A percentile compares a stretch with the other conserved stretches of the same genome.
Conservation (phyloP, 2,797 vertebrate species). For the Acanthopagrus latus region DNA sequence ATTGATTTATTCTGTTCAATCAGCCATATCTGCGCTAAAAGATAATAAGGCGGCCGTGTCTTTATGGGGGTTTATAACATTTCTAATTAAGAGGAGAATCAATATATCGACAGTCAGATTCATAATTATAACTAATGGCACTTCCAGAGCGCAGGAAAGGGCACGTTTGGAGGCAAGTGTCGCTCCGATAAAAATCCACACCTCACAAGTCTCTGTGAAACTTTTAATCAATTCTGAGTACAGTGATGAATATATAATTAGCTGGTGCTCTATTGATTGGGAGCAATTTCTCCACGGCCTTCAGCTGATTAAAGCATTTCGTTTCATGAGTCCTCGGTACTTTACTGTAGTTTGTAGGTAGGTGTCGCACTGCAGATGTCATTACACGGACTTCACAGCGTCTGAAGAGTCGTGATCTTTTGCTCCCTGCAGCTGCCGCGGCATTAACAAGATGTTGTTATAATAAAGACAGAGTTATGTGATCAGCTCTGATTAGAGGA, state of each 20-base stretch:
- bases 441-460: slow-evolving; percentile 16
- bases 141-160: slow-evolving; percentile 46
- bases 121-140: slow-evolving; percentile 58
- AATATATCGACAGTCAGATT: slow-evolving; percentile 52
- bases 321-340: slow-evolving; percentile 35
- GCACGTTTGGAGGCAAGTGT: slow-evolving; percentile 13
- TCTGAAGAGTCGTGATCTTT: slow-evolving; percentile 4
- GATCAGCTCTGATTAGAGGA: too few species aligned
- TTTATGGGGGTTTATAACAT: slow-evolving; percentile 40
- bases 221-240: slow-evolving; percentile 64
- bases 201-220: slow-evolving; percentile 43
- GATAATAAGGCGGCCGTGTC: slow-evolving; percentile 27
- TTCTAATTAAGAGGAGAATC: slow-evolving; percentile 67
- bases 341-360: slow-evolving; percentile 23
- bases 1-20: slow-evolving; percentile 59
- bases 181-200: slow-evolving; percentile 49
- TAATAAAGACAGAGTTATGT: too few species aligned
- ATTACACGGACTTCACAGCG: not conserved
- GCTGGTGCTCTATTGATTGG: slow-evolving; percentile 52
- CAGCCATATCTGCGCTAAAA: slow-evolving; percentile 26
- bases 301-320: slow-evolving; percentile 50
- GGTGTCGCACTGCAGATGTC: slow-evolving; percentile 29
- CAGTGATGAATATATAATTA: slow-evolving; percentile 63
- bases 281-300: slow-evolving; percentile 39
- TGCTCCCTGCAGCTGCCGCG: slow-evolving; percentile 27